These are phyloP conservation scores for Hanleya hanleyi DNA, from an alignment of 2,888 invertebrate species.

Conservation along the genomic window DNA sequence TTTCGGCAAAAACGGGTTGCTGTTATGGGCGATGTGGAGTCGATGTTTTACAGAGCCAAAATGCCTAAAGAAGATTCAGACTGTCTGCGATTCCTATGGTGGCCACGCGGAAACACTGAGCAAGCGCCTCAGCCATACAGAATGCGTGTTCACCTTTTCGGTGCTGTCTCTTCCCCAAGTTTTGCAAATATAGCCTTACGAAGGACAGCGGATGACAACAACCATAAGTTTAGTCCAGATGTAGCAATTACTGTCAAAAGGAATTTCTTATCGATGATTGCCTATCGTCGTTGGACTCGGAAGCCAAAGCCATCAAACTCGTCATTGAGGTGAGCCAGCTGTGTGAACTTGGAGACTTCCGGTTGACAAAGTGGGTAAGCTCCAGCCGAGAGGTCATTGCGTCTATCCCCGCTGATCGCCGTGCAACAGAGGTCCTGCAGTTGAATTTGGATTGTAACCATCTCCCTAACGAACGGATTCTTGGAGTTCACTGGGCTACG, in stretches of 20 bases:
- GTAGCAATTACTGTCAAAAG: constrained; percentile 22
- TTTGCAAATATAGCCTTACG: constrained; percentile 35
- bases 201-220: constrained; percentile 18
- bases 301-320: constrained; percentile 12
- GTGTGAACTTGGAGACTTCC: not conserved
- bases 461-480: not conserved
- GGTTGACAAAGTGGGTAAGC: not conserved
- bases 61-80: constrained; percentile 8
- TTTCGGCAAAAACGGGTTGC: constrained; percentile 10
- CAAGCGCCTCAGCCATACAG: not conserved
- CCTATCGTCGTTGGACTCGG: constrained; percentile 17
- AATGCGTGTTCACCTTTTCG: constrained; percentile 31
- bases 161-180: constrained; percentile 40
- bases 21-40: constrained; percentile 12
- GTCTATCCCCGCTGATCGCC: not conserved
- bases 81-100: constrained; percentile 12
- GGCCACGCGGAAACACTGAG: not conserved
- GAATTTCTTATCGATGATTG: constrained; percentile 38
- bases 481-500: not conserved
- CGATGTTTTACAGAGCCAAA: constrained; percentile 8
- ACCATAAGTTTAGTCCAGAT: constrained; percentile 10
- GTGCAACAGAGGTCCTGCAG: not conserved
- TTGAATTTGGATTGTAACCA: not conserved
- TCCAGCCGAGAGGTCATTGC: not conserved
- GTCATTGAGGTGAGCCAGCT: constrained; percentile 7